Evolutionary conservation across 2,888 invertebrate species (phyloP).

Genomic region (Mellilla xanthometata): DNA sequence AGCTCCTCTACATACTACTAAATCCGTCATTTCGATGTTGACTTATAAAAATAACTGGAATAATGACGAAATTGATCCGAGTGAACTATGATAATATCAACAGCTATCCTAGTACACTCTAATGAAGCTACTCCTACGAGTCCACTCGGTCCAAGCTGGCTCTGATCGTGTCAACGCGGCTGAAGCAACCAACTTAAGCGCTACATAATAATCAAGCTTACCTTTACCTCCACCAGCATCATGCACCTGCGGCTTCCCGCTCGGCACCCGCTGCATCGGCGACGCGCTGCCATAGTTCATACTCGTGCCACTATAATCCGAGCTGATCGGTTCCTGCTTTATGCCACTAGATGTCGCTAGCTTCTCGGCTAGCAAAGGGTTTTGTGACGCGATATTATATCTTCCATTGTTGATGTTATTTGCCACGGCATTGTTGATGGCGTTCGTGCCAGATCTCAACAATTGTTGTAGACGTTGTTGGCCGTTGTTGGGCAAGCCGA

Average conservation of each 20-base stretch:
- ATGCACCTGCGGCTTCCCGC: conserved; percentile 77
- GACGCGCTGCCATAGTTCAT: conserved; percentile 78
- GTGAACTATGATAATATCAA: too few relatives aligned
- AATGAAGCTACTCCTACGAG: too few relatives aligned
- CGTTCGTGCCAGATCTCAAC: conserved; percentile 70
- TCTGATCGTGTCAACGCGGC: too few relatives aligned
- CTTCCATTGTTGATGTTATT: conserved; percentile 82
- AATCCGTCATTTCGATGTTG: too few relatives aligned
- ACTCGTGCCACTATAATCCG: conserved; percentile 75
- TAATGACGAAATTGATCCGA: too few relatives aligned
- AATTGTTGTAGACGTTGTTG: conserved; percentile 74
- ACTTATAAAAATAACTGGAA: too few relatives aligned
- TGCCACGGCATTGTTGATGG: conserved; percentile 72
- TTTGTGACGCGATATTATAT: conserved; percentile 92
- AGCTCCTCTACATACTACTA: too few relatives aligned
- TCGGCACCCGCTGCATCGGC: conserved; percentile 79
- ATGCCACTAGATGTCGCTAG: conserved; percentile 87
- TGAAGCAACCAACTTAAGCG: too few relatives aligned
- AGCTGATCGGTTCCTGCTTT: conserved; percentile 78
- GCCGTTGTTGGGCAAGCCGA: conserved; percentile 64
- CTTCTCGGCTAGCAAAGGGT: conserved; percentile 93
- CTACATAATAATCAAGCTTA: conserved; percentile 46
- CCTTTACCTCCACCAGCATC: conserved; percentile 82
- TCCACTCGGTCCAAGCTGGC: too few relatives aligned
- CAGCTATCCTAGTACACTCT: too few relatives aligned